Conservation (phyloP, 2,113 vertebrate species). For the Heptranchias perlo region DNA sequence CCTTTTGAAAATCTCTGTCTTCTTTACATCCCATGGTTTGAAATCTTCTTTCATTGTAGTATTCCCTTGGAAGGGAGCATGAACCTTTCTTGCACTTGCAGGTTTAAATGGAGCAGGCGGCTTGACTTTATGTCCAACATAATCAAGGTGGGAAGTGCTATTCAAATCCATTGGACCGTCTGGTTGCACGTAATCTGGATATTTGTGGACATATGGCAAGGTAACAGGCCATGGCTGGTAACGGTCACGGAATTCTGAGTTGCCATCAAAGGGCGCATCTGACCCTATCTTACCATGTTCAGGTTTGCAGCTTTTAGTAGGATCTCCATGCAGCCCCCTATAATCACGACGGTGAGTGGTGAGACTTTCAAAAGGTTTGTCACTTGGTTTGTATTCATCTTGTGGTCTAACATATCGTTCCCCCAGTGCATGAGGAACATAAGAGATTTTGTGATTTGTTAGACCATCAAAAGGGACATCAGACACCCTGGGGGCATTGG, state of each 20-base stretch:
- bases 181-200: slow-evolving; percentile 54
- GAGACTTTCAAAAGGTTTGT: slow-evolving; percentile 60
- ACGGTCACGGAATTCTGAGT: slow-evolving; percentile 67
- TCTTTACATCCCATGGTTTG: slow-evolving; percentile 55
- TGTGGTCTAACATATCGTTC: slow-evolving; percentile 46
- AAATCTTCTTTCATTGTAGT: slow-evolving; percentile 72
- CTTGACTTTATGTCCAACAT: slow-evolving; percentile 50
- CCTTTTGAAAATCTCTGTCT: slow-evolving; percentile 51
- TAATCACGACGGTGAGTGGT: slow-evolving; percentile 69
- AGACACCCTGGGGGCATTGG: slow-evolving; percentile 41
- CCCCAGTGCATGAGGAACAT: slow-evolving; percentile 52
- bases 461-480: slow-evolving; percentile 53
- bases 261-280: slow-evolving; percentile 53
- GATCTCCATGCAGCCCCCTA: slow-evolving; percentile 57
- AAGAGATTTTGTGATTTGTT: slow-evolving; percentile 62
- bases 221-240: slow-evolving; percentile 63
- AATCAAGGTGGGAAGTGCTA: slow-evolving; percentile 60
- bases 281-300: slow-evolving; percentile 42
- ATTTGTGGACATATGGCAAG: slow-evolving; percentile 46
- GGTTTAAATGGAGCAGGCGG: slow-evolving; percentile 57
- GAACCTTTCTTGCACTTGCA: slow-evolving; percentile 43
- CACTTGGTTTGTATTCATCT: slow-evolving; percentile 58
- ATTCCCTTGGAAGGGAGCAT: slow-evolving; percentile 61
- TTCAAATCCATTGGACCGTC: slow-evolving; percentile 58
- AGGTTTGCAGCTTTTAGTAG: slow-evolving; percentile 65